Conservation (phyloP, 1,140 invertebrate genomes). For the Achroia grisella region DNA sequence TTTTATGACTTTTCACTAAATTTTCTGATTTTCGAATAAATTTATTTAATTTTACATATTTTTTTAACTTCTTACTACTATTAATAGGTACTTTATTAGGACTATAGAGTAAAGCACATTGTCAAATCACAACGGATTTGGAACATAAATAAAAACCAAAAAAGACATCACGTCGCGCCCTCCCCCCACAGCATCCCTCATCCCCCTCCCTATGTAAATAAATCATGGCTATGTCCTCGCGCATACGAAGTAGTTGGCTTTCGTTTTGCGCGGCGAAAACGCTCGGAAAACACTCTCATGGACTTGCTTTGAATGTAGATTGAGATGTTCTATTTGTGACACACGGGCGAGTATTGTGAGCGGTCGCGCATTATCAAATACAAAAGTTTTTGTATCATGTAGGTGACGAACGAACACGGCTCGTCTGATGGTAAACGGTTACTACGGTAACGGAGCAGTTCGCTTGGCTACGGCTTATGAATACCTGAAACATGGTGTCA, state of each 20-base stretch:
- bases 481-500: too few relatives aligned
- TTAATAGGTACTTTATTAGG: too few relatives aligned
- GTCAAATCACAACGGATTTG: slow-evolving; percentile 31
- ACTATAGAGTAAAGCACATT: slow-evolving; percentile 10
- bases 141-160: slow-evolving; percentile 24
- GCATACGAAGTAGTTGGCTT: slow-evolving; percentile 21
- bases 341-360: slow-evolving; percentile 7
- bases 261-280: slow-evolving; percentile 28
- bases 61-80: too few relatives aligned
- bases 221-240: slow-evolving; percentile 38
- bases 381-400: too few relatives aligned
- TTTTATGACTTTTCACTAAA: too few relatives aligned
- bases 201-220: slow-evolving; percentile 30
- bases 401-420: too few relatives aligned
- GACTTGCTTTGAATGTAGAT: slow-evolving; percentile 43
- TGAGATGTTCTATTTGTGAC: slow-evolving; percentile 5
- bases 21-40: too few relatives aligned
- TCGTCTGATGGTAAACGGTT: too few relatives aligned
- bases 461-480: too few relatives aligned
- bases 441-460: too few relatives aligned
- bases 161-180: slow-evolving; percentile 18
- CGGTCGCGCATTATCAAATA: not conserved
- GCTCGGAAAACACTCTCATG: slow-evolving; percentile 50
- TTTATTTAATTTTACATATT: too few relatives aligned
- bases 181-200: not conserved